These are phyloP conservation scores for Agrotis exclamationis DNA, from an alignment of 2,888 invertebrate species.

Conservation along the genomic window DNA sequence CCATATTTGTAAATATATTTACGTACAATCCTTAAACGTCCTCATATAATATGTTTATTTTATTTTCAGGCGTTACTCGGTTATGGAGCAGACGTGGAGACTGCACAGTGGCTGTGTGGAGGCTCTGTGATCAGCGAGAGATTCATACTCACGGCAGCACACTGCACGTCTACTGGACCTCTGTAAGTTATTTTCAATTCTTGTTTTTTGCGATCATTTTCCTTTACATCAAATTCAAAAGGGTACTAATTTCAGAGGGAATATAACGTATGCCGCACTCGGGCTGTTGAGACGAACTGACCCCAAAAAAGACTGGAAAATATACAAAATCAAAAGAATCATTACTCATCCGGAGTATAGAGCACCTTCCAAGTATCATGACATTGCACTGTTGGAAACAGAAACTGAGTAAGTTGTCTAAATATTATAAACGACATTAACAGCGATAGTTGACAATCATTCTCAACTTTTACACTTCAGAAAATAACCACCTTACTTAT, in stretches of 20 bases:
- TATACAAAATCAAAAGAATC: slow-evolving; percentile 49
- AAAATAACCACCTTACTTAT: too few species aligned
- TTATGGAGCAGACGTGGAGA: slow-evolving; percentile 35
- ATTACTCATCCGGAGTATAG: slow-evolving; percentile 69
- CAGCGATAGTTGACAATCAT: too few species aligned
- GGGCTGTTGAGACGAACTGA: slow-evolving; percentile 50
- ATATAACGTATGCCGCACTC: slow-evolving; percentile 51
- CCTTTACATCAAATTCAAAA: neutral
- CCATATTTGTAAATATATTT: neutral
- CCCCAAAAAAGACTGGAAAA: slow-evolving; percentile 44
- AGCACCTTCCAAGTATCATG: slow-evolving; percentile 72
- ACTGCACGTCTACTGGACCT: slow-evolving; percentile 20
- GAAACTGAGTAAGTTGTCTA: slow-evolving; percentile 48
- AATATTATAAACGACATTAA: neutral
- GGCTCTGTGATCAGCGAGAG: slow-evolving; percentile 69
- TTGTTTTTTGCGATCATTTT: too few species aligned
- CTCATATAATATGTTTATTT: neutral
- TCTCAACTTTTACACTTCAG: too few species aligned
- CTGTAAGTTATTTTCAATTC: slow-evolving; percentile 23
- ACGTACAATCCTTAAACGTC: neutral
- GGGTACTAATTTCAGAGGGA: slow-evolving; percentile 44
- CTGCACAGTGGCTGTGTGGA: slow-evolving; percentile 68
- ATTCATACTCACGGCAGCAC: slow-evolving; percentile 69
- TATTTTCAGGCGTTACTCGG: slow-evolving; percentile 51
- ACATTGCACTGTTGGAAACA: slow-evolving; percentile 75